Percentiles rank a stretch among this genome's conserved stretches.
Conservation (phyloP, 2,888 invertebrate genomes). For the Brachylomia viminalis region DNA sequence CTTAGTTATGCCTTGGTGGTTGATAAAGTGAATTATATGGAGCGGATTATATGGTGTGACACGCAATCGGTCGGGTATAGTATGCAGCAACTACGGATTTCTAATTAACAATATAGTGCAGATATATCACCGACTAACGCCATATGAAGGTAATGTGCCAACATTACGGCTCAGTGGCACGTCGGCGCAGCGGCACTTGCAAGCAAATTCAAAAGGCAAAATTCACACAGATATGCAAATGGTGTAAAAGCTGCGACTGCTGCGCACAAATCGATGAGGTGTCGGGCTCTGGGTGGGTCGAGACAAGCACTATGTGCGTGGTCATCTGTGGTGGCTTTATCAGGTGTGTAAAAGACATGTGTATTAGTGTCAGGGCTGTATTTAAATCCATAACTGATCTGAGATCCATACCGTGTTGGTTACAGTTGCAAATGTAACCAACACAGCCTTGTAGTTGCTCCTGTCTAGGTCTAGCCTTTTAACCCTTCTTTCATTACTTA, state of each 20-base stretch:
- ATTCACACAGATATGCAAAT: not conserved
- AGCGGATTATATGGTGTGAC: slow-evolving; percentile 15
- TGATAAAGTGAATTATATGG: slow-evolving; percentile 13
- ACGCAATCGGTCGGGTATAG: slow-evolving; percentile 24
- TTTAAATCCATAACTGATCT: not conserved
- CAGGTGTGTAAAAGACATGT: too few species aligned
- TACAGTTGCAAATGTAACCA: slow-evolving; percentile 1
- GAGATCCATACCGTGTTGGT: not conserved
- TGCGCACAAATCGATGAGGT: too few species aligned
- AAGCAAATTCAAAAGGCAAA: not conserved
- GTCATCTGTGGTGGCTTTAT: not conserved
- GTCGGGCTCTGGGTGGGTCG: too few species aligned
- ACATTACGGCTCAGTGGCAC: slow-evolving; percentile 41
- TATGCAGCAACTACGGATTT: slow-evolving; percentile 20
- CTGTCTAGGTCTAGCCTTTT: not conserved
- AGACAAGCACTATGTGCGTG: not conserved
- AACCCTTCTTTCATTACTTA: slow-evolving; percentile 15
- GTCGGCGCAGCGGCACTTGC: not conserved
- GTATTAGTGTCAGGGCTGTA: not conserved
- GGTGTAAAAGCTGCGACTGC: not conserved
- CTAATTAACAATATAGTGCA: slow-evolving; percentile 42
- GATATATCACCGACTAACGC: slow-evolving; percentile 45
- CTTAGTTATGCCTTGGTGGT: slow-evolving; percentile 7
- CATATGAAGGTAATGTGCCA: slow-evolving; percentile 52
- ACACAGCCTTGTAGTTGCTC: not conserved